phyloP scores from a whole-genome alignment of 2,888 invertebrate genomes.

The Parapristionchus giblindavisi region DNA sequence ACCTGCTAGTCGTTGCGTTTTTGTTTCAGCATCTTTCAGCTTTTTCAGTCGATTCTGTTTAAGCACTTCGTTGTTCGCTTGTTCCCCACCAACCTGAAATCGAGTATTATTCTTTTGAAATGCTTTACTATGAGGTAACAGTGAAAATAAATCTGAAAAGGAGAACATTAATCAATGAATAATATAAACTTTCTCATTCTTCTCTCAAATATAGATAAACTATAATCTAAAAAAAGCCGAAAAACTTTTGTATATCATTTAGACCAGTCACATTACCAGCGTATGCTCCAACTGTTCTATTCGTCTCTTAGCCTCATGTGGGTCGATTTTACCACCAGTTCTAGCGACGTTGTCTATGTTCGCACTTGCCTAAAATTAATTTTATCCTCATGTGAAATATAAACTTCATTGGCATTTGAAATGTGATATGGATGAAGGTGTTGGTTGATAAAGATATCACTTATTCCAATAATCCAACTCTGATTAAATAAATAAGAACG shows the following conservation, averaged over 20 bases:
- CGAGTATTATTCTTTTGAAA: too few species aligned
- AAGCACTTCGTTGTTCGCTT: constrained; percentile 79
- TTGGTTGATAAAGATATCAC: too few species aligned
- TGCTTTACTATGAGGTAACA: too few species aligned
- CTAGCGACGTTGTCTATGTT: constrained; percentile 45
- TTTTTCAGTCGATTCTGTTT: constrained; percentile 79
- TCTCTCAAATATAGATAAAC: too few species aligned
- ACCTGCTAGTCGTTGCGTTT: constrained; percentile 70
- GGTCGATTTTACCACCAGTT: constrained; percentile 47
- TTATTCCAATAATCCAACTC: too few species aligned
- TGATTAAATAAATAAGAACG: too few species aligned
- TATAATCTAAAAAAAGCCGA: too few species aligned
- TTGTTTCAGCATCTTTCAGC: constrained; percentile 79
- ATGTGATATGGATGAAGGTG: too few species aligned
- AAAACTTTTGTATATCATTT: too few species aligned
- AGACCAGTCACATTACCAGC: constrained; percentile 85
- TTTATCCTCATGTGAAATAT: neutral
- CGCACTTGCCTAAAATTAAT: constrained; percentile 45
- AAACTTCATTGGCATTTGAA: too few species aligned
- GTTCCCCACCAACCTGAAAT: constrained; percentile 27
- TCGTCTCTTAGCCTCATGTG: constrained; percentile 64
- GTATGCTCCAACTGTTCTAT: constrained; percentile 79
- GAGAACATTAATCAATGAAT: neutral
- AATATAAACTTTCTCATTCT: neutral
- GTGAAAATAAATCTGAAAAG: too few species aligned